Conservation (phyloP, 2,113 vertebrate genomes). For the Panthera uncia region DNA sequence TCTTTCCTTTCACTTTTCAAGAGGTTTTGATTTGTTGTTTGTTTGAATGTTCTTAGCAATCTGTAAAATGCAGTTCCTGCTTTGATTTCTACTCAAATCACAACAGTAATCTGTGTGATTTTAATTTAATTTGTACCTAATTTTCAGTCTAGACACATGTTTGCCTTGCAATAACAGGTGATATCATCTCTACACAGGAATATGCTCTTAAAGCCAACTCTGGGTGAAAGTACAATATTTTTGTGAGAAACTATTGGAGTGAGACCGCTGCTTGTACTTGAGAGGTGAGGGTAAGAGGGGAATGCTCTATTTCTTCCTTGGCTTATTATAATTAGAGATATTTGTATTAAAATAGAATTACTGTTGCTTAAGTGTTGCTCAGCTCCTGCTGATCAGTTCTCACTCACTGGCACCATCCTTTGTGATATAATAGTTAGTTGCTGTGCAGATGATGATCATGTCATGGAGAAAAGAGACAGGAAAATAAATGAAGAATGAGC, state of each 20-base stretch:
- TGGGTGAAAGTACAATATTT: background rate
- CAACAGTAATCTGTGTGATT: background rate
- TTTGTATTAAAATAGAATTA: constrained; percentile 75
- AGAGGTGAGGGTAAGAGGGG: background rate
- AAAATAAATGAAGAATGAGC: constrained; percentile 75
- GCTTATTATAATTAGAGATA: constrained; percentile 72
- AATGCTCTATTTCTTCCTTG: constrained; percentile 48
- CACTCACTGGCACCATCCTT: constrained; percentile 62
- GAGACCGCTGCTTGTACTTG: background rate
- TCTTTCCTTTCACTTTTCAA: background rate
- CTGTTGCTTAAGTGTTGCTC: constrained; percentile 66
- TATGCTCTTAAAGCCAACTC: constrained; percentile 20
- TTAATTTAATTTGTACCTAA: constrained; percentile 27
- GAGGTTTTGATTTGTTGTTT: background rate
- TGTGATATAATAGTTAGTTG: constrained; percentile 72
- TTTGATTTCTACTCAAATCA: background rate
- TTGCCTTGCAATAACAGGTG: constrained; percentile 21
- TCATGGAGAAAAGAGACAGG: constrained; percentile 65
- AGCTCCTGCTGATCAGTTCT: constrained; percentile 68
- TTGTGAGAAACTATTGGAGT: background rate
- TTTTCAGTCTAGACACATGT: constrained; percentile 21
- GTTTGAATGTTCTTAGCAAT: background rate
- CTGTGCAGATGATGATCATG: constrained; percentile 78
- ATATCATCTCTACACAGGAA: background rate
- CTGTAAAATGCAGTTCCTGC: background rate